Base-by-base conservation (phyloP, 2,888 invertebrate species). In the Steinernema hermaphroditum region DNA sequence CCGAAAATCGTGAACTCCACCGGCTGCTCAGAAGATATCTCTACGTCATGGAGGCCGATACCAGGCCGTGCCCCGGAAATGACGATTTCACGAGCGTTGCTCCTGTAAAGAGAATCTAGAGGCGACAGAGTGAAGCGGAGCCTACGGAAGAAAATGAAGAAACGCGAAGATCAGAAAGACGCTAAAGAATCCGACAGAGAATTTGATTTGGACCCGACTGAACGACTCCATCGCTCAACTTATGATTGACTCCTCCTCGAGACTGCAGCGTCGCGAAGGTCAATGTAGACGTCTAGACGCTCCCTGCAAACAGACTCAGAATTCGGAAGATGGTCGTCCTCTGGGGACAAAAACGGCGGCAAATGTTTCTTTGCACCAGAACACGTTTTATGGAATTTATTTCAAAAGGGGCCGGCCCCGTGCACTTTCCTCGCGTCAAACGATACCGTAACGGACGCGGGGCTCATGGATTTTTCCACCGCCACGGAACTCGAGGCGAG, bases 1-100 rank as follows among this genome's bases (percentile, higher is more conserved):
- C 73, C 73, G 69, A 71, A 73, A n/a, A 73, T 22, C 16, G 50
- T 49, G 32, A 73, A 46, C 4, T 19, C n/a, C n/a, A 46, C n/a
- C 2, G 16, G 46, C 16, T 46, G 6, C 16, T 16, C 4, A n/a
- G 46, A 46, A 6, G 6, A 16, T 4, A 46, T n/a, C 8, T 2
- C 16, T 6, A 46, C n/a, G 16, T 4, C 16, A 4, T 46, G 9
- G 9, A 46, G 16, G 46, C 8, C 46, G 46, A 19, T 9, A n/a
- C n/a, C 46, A n/a, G 46, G 46, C 6, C 46, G 46, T 6, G 46
- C 46, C 22, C 46, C 46, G 4, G 46, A 46, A 16, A 46, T 6
- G 4, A 46, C 46, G n/a, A 46, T n/a, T 46, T 46, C 46, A 2
- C n/a, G n/a, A 4, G 46, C 46, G n/a, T 46, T 4, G 46, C 16